Evolutionary conservation across 1,140 invertebrate genomes (phyloP).

Genomic region (Epicauta chinensis): DNA sequence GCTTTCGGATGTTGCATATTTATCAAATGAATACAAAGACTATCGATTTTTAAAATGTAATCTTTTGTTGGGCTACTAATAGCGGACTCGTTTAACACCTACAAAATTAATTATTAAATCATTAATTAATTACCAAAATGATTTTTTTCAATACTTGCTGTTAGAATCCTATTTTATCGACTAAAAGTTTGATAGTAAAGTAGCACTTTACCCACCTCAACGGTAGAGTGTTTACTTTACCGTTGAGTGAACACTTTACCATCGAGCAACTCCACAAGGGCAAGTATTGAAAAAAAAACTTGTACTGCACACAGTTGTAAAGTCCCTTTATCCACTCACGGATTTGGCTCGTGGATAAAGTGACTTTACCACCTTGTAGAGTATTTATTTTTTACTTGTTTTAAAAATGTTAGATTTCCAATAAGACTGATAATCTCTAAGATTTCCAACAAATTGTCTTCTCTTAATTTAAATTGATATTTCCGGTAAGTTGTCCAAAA

Average conservation of each 20-base stretch:
- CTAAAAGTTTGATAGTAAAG: no score
- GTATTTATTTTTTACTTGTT: no score
- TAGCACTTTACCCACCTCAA: no score
- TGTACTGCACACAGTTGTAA: no score
- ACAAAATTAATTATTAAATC: slow-evolving; percentile 14
- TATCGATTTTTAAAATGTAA: slow-evolving; percentile 23
- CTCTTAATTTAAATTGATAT: slow-evolving; percentile 17
- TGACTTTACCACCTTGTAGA: no score
- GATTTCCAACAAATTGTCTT: slow-evolving; percentile 20
- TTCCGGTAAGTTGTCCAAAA: slow-evolving; percentile 16
- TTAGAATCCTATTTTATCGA: no score
- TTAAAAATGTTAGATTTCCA: slow-evolving; percentile 5
- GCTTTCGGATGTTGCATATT: slow-evolving; percentile 23
- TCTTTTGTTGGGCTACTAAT: slow-evolving; percentile 1
- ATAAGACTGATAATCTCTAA: slow-evolving; percentile 22
- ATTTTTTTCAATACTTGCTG: no score
- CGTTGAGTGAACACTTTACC: no score
- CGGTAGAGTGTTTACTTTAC: no score
- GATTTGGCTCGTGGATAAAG: no score
- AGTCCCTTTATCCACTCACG: slow-evolving; percentile 20
- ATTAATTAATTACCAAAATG: slow-evolving; percentile 4
- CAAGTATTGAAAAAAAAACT: no score
- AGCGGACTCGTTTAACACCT: slow-evolving; percentile 6
- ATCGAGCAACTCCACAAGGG: no score
- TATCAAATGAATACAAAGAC: slow-evolving; percentile 30